Conservation (phyloP, 2,888 invertebrate genomes). For the Sarcophaga carnaria region DNA sequence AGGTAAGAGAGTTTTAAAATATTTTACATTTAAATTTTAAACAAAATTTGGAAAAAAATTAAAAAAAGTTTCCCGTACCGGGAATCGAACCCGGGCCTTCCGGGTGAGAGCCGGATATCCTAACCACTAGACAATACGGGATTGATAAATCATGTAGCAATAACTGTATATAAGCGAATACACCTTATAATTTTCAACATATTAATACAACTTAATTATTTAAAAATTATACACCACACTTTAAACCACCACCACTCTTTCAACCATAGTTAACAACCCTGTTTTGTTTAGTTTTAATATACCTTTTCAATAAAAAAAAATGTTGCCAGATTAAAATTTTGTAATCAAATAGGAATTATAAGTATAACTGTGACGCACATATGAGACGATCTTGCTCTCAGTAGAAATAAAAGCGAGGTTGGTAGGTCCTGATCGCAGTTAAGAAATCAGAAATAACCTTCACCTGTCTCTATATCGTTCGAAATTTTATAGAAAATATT, state of each 20-base stretch:
- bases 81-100: slow-evolving; percentile 83
- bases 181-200: background rate
- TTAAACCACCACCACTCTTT: background rate
- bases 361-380: no score
- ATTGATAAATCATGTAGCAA: slow-evolving; percentile 50
- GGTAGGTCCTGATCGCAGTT: no score
- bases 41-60: slow-evolving; percentile 36
- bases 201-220: background rate
- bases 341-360: no score
- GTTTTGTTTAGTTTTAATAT: background rate
- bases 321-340: background rate
- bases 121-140: slow-evolving; percentile 83
- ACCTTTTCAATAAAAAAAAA: background rate
- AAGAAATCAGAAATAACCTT: no score
- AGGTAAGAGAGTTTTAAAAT: slow-evolving; percentile 72
- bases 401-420: no score
- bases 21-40: background rate
- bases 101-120: slow-evolving; percentile 83
- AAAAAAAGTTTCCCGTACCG: slow-evolving; percentile 81
- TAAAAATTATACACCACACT: background rate
- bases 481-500: no score
- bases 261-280: slow-evolving; percentile 5
- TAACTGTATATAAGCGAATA: background rate
- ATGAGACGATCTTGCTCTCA: no score
- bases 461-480: no score